These are phyloP conservation scores for Myiagra hebetior DNA, from an alignment of 2,113 vertebrate genomes.

Conservation along the genomic window DNA sequence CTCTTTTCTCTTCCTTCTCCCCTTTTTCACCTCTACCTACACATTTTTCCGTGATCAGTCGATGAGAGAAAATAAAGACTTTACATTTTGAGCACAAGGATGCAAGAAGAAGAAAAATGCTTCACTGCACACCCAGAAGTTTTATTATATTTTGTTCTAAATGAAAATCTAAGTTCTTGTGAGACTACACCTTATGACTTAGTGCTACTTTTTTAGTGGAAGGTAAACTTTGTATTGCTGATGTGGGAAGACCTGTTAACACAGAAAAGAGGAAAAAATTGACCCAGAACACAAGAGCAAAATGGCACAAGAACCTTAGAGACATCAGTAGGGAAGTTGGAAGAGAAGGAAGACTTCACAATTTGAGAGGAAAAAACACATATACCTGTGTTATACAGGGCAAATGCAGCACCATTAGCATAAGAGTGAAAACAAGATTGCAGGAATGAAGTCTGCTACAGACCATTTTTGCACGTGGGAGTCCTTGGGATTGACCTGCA, in stretches of 20 bases:
- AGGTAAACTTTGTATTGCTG: not conserved
- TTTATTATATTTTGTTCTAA: not conserved
- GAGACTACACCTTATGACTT: not conserved
- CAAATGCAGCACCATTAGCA: not conserved
- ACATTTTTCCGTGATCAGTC: constrained; percentile 15
- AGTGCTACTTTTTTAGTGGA: not conserved
- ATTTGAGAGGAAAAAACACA: not conserved
- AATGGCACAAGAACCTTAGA: not conserved
- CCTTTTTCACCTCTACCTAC: not conserved
- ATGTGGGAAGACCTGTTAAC: not conserved
- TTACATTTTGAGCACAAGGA: constrained; percentile 20
- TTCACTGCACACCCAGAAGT: not conserved
- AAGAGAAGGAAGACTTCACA: not conserved
- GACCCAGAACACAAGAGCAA: not conserved
- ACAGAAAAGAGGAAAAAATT: not conserved
- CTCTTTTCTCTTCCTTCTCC: not conserved
- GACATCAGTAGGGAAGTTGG: not conserved
- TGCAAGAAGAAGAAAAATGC: not conserved
- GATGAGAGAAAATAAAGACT: constrained; percentile 30
- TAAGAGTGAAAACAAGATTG: not conserved
- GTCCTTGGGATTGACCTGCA: not conserved
- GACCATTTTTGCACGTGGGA: not conserved
- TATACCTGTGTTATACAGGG: not conserved
- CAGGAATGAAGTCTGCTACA: not conserved
- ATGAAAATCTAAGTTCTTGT: not conserved